These are phyloP conservation scores for Cyclargus thomasi DNA, from an alignment of 1,140 invertebrate species.

Conservation along the genomic window DNA sequence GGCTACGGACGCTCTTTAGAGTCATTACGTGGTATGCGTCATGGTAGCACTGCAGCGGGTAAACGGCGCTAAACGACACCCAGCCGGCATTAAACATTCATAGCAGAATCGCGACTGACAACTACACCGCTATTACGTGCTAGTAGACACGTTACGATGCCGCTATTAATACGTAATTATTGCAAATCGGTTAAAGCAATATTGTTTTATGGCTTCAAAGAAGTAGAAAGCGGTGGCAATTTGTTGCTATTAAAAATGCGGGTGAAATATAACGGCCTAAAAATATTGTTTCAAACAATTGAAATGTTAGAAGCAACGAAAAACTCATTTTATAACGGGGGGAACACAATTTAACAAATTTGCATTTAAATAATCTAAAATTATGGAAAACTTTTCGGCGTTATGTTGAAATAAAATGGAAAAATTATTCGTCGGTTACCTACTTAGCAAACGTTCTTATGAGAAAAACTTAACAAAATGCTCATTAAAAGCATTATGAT, in stretches of 20 bases:
- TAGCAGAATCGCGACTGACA: constrained; percentile 32
- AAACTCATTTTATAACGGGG: neutral
- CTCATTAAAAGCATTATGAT: neutral
- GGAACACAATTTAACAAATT: constrained; percentile 14
- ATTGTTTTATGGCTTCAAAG: too few species aligned
- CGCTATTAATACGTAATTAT: too few species aligned
- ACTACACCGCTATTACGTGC: too few species aligned
- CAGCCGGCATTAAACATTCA: constrained; percentile 48
- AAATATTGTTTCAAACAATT: constrained; percentile 13
- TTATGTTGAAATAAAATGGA: constrained; percentile 6
- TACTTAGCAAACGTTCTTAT: neutral
- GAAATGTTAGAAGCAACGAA: neutral
- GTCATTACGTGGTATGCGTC: constrained; percentile 51
- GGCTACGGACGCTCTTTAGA: too few species aligned
- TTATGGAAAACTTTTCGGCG: constrained; percentile 5
- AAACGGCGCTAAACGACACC: constrained; percentile 59
- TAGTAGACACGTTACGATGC: too few species aligned
- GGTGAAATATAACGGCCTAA: neutral
- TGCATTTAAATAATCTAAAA: constrained; percentile 26
- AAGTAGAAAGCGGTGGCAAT: too few species aligned
- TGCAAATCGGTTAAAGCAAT: too few species aligned
- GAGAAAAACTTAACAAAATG: constrained; percentile 1
- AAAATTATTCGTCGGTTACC: neutral
- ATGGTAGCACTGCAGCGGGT: constrained; percentile 53
- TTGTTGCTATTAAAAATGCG: too few species aligned